Conservation (phyloP, 2,797 vertebrate species). For the Hylomyscus alleni region DNA sequence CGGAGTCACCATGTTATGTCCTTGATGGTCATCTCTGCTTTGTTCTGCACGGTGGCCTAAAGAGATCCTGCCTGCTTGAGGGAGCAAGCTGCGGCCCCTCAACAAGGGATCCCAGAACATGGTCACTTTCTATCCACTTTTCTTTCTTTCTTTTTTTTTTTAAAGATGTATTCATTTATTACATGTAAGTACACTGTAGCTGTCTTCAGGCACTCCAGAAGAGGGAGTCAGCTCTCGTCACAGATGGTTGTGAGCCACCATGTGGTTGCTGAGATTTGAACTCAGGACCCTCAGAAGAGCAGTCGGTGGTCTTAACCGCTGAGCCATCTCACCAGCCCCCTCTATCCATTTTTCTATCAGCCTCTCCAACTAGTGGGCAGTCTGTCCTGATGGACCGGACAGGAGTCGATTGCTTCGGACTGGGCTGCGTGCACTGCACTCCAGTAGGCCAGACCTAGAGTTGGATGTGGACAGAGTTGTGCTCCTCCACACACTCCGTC, state of each 20-base stretch:
- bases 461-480: neutral
- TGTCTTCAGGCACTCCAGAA: too few species aligned
- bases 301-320: too few species aligned
- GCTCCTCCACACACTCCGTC: neutral
- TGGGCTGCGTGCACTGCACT: neutral
- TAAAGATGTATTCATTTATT: too few species aligned
- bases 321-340: too few species aligned
- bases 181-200: too few species aligned
- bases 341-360: too few species aligned
- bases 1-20: neutral
- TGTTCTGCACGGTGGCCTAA: neutral
- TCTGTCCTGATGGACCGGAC: neutral
- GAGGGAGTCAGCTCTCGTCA: too few species aligned
- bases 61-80: neutral
- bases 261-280: too few species aligned
- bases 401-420: neutral
- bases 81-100: neutral
- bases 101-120: neutral
- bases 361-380: neutral
- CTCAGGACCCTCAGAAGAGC: too few species aligned
- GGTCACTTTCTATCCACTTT: neutral
- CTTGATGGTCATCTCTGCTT: neutral
- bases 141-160: too few species aligned
- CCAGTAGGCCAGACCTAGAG: neutral
- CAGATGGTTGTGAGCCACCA: too few species aligned